A percentile compares a stretch with the other conserved stretches of the same genome.
Conservation (phyloP, 2,797 vertebrate genomes). For the Percopsis omiscomaycus region DNA sequence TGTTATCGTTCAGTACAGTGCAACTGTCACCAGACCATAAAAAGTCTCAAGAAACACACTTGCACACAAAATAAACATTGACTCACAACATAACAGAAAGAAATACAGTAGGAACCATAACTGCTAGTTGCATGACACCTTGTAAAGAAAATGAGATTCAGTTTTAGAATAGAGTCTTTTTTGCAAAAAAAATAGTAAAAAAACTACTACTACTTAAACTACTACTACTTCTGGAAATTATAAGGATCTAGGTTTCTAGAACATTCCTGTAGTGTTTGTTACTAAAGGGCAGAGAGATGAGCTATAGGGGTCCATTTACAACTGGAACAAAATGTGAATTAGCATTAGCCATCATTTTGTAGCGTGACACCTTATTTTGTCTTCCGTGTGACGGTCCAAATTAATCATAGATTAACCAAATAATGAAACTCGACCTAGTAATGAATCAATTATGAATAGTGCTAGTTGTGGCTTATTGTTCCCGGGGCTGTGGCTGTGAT, state of each 20-base stretch:
- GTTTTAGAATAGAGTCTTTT: background rate
- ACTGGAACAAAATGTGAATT: no score
- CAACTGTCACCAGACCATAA: background rate
- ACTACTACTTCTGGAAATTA: no score
- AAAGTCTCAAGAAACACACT: background rate
- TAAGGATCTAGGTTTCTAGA: background rate
- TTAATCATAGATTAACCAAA: no score
- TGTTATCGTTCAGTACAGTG: conserved; percentile 10
- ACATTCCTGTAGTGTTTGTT: conserved; percentile 4
- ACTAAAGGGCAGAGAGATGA: background rate
- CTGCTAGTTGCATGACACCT: background rate
- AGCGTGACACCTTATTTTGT: no score
- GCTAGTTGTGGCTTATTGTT: no score
- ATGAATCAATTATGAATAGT: no score
- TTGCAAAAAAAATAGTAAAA: background rate
- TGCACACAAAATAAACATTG: conserved; percentile 1
- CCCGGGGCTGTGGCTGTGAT: no score
- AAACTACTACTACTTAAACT: no score
- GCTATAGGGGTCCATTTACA: no score
- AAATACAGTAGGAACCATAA: background rate
- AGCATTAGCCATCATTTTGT: no score
- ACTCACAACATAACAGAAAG: background rate
- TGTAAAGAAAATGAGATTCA: background rate
- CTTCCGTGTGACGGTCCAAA: no score
- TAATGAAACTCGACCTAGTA: no score